These are phyloP conservation scores for Oxygymnocypris stewartii DNA, from an alignment of 2,113 vertebrate genomes.

Conservation along the genomic window DNA sequence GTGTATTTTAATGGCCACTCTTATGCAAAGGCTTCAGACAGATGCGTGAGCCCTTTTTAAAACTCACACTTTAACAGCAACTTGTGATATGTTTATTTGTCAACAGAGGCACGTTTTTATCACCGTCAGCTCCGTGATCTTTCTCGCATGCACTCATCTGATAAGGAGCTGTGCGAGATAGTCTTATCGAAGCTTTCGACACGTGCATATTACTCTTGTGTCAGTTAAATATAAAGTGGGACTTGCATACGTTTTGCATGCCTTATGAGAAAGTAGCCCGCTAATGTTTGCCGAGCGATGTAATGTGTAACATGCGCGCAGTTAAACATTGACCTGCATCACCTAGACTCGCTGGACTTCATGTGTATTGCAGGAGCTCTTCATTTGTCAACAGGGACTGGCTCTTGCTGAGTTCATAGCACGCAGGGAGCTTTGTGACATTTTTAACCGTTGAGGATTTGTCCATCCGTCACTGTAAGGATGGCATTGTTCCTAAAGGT, in stretches of 20 bases:
- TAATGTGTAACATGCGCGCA: slow-evolving; percentile 58
- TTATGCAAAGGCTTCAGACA: neutral
- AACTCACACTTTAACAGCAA: neutral
- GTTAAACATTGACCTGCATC: slow-evolving; percentile 69
- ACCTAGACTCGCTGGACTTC: slow-evolving; percentile 24
- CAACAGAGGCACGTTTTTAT: slow-evolving; percentile 15
- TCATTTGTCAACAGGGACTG: slow-evolving; percentile 48
- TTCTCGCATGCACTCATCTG: neutral
- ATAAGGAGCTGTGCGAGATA: neutral
- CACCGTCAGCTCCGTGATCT: neutral
- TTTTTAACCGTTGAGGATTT: slow-evolving; percentile 66
- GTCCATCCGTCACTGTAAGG: slow-evolving; percentile 74
- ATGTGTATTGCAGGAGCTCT: slow-evolving; percentile 50
- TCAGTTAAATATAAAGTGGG: neutral
- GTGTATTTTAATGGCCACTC: neutral
- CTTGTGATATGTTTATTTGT: neutral
- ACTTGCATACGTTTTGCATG: neutral
- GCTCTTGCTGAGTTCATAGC: slow-evolving; percentile 26
- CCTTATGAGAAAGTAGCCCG: neutral
- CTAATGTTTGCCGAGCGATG: neutral
- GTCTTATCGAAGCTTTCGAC: slow-evolving; percentile 22
- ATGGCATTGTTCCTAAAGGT: slow-evolving; percentile 73
- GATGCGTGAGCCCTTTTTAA: neutral
- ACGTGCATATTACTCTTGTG: neutral
- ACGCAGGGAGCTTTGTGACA: slow-evolving; percentile 28